phyloP scores from a whole-genome alignment of 2,797 vertebrate genomes.

The Denticeps clupeoides region DNA sequence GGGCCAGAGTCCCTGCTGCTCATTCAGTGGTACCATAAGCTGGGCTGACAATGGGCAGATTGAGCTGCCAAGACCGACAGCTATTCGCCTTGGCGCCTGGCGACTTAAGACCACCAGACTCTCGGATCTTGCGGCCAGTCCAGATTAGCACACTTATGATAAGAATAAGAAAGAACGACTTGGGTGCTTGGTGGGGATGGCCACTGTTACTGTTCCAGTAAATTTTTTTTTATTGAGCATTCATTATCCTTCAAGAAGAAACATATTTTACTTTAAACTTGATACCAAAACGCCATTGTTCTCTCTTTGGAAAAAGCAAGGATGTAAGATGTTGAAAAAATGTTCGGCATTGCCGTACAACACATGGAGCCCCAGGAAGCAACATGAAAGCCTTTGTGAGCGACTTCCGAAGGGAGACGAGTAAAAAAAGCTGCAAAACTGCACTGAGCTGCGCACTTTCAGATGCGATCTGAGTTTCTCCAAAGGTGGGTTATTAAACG shows the following conservation, averaged over 20 bases:
- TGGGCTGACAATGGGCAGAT: slow-evolving; percentile 27
- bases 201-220: too few species aligned
- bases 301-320: too few species aligned
- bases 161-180: slow-evolving; percentile 17
- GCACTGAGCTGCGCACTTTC: not conserved
- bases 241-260: not conserved
- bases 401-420: slow-evolving; percentile 25
- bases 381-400: slow-evolving; percentile 29
- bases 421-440: slow-evolving; percentile 21
- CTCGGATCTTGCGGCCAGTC: too few species aligned
- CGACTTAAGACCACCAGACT: slow-evolving; percentile 18
- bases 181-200: slow-evolving; percentile 28
- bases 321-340: too few species aligned
- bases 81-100: slow-evolving; percentile 18
- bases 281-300: too few species aligned
- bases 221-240: too few species aligned
- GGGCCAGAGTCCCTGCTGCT: slow-evolving; percentile 28
- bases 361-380: slow-evolving; percentile 34
- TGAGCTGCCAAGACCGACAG: slow-evolving; percentile 22
- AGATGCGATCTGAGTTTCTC: not conserved
- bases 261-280: not conserved
- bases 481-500: too few species aligned
- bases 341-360: too few species aligned
- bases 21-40: slow-evolving; percentile 27
- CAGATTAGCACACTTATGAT: slow-evolving; percentile 30